A percentile compares a stretch with the other conserved stretches of the same genome.
These are phyloP conservation scores for Pocillopora grandis DNA, from an alignment of 92 coral and sea anemone genomes.

Conservation along the genomic window DNA sequence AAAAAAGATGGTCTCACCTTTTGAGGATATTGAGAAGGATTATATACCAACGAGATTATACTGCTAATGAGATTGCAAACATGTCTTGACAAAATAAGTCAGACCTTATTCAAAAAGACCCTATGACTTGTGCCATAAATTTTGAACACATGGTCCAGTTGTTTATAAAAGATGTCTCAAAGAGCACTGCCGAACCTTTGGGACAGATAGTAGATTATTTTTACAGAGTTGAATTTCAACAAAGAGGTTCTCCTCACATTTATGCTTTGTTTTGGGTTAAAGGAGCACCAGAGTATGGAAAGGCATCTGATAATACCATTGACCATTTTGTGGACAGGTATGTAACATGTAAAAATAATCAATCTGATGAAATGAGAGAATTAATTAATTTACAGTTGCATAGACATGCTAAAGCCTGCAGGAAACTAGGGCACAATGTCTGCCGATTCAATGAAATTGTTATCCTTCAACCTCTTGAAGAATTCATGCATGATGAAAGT, in stretches of 20 bases:
- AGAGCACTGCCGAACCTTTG: constrained; percentile 22
- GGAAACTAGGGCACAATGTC: constrained; percentile 30
- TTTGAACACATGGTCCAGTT: constrained; percentile 36
- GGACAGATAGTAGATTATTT: constrained; percentile 36
- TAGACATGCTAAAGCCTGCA: constrained; percentile 52
- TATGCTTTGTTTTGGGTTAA: constrained; percentile 47
- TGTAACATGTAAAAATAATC: constrained; percentile 13
- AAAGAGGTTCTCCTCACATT: constrained; percentile 44
- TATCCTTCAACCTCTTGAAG: constrained; percentile 34
- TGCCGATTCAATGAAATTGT: constrained; percentile 40
- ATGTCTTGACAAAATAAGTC: constrained; percentile 52
- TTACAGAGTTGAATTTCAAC: constrained; percentile 51
- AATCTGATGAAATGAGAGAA: constrained; percentile 12
- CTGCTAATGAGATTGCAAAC: constrained; percentile 22
- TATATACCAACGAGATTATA: constrained; percentile 22
- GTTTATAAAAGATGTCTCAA: constrained; percentile 24
- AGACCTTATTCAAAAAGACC: constrained; percentile 38
- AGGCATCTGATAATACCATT: constrained; percentile 9
- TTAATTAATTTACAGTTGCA: constrained; percentile 28
- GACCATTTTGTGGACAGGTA: constrained; percentile 28
- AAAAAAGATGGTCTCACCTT: constrained; percentile 56
- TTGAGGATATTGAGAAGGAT: constrained; percentile 37
- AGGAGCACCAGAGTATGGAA: constrained; percentile 40
- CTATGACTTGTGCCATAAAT: constrained; percentile 32
- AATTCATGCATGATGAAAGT: constrained; percentile 13